These are phyloP conservation scores for Corvus moneduloides DNA, from an alignment of 2,113 vertebrate species.

Conservation along the genomic window DNA sequence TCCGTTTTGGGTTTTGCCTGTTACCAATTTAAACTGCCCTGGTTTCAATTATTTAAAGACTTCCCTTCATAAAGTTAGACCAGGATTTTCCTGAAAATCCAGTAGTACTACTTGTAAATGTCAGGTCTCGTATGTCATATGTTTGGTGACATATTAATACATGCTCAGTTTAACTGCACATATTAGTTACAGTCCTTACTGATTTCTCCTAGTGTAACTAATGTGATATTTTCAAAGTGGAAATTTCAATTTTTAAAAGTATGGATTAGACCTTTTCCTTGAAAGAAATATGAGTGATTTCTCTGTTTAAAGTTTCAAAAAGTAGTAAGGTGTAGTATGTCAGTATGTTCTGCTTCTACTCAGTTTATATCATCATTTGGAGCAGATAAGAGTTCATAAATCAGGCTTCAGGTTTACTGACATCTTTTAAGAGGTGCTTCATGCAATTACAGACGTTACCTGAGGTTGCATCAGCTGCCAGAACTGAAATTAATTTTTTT, in stretches of 20 bases:
- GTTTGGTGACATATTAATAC: not conserved
- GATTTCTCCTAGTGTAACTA: not conserved
- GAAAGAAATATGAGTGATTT: not conserved
- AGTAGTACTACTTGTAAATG: not conserved
- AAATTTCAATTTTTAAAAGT: not conserved
- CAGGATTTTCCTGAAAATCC: slow-evolving; percentile 23
- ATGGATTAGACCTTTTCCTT: not conserved
- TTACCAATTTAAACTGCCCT: slow-evolving; percentile 17
- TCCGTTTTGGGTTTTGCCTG: not conserved
- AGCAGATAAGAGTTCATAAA: not conserved
- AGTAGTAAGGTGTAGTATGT: not conserved
- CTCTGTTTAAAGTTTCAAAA: not conserved
- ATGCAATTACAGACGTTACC: not conserved
- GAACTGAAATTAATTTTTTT: not conserved
- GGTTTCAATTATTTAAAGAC: slow-evolving; percentile 20
- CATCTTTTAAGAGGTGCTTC: not conserved
- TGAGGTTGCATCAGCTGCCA: slow-evolving; percentile 46
- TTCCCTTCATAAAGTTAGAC: slow-evolving; percentile 22
- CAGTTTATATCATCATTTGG: not conserved
- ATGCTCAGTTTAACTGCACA: not conserved
- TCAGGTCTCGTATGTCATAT: not conserved
- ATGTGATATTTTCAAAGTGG: not conserved
- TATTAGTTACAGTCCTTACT: not conserved
- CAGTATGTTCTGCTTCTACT: not conserved
- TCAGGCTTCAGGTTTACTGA: not conserved